These are phyloP conservation scores for Stichodactyla mertensii DNA, from an alignment of 64 coral and sea anemone genomes.

Conservation along the genomic window DNA sequence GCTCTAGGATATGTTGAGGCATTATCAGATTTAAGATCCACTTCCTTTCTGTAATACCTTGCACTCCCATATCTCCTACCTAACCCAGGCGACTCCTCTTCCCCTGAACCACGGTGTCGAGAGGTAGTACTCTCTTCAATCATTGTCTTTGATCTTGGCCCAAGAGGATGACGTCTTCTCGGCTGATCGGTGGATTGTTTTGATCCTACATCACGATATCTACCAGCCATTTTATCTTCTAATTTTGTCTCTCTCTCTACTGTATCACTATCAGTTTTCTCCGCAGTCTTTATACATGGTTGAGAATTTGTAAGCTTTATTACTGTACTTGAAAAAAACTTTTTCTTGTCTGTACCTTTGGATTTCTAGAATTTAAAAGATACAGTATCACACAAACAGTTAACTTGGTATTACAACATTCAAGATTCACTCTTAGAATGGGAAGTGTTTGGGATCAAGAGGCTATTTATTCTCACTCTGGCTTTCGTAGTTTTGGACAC, in stretches of 20 bases:
- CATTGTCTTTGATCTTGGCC: conserved; percentile 26
- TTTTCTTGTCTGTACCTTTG: neutral
- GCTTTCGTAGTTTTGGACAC: too few species aligned
- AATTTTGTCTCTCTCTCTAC: neutral
- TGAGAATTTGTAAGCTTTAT: neutral
- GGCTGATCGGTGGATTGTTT: neutral
- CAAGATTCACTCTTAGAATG: too few species aligned
- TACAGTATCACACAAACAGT: neutral
- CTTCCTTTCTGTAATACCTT: neutral
- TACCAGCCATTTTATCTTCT: conserved; percentile 5
- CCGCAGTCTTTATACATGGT: neutral
- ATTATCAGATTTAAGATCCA: neutral
- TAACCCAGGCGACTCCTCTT: neutral
- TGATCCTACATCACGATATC: neutral
- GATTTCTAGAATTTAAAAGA: neutral
- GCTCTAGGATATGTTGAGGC: neutral
- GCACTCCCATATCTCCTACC: conserved; percentile 27
- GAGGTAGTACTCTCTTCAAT: conserved; percentile 12
- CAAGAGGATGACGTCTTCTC: neutral
- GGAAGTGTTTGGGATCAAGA: too few species aligned
- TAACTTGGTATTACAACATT: too few species aligned
- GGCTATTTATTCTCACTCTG: too few species aligned
- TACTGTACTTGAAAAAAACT: neutral
- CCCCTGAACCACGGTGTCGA: neutral
- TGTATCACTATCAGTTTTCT: neutral